These are phyloP conservation scores for Norana najaformis DNA, from an alignment of 2,888 invertebrate species.

Conservation along the genomic window DNA sequence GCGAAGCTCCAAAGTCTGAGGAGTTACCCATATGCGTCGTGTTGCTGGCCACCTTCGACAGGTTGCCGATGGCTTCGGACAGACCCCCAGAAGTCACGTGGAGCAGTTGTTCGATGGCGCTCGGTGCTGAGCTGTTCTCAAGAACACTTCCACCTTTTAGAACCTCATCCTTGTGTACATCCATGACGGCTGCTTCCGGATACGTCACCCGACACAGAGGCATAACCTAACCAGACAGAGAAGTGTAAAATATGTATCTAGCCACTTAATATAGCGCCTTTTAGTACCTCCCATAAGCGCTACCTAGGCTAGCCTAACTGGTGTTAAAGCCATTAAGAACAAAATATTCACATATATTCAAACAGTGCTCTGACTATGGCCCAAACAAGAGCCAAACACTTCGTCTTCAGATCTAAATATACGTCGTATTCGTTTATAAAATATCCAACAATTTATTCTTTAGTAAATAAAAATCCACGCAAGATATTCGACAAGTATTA, in stretches of 20 bases:
- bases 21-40: neutral
- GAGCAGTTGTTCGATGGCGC: neutral
- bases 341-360: too few relatives aligned
- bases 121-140: neutral
- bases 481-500: too few relatives aligned
- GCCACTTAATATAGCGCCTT: too few relatives aligned
- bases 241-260: neutral
- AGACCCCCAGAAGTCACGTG: neutral
- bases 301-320: too few relatives aligned
- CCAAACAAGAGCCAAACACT: too few relatives aligned
- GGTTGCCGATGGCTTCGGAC: neutral
- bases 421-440: too few relatives aligned
- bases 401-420: too few relatives aligned
- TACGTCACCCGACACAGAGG: neutral
- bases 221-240: neutral
- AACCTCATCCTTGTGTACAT: neutral
- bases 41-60: neutral
- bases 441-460: too few relatives aligned
- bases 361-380: too few relatives aligned
- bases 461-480: too few relatives aligned
- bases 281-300: too few relatives aligned
- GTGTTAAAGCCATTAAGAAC: too few relatives aligned
- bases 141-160: conserved; percentile 5
- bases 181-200: neutral
- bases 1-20: neutral